Evolutionary conservation across 2,797 vertebrate genomes (phyloP), one percentile per base, ranked within the genome.

Genomic region (Lepilemur ruficaudatus): DNA sequence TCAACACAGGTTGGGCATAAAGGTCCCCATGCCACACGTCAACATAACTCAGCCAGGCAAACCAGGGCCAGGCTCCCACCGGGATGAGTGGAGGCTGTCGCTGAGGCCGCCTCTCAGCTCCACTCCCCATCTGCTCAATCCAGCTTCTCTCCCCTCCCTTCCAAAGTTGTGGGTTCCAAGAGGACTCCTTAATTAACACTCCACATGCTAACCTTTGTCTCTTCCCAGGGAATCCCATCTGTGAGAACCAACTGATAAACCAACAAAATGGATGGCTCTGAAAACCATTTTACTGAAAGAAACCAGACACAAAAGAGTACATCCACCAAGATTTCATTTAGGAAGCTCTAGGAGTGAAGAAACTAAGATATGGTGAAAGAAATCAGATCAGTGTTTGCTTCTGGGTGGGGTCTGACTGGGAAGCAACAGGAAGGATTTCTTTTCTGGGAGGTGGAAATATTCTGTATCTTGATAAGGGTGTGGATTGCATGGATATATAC

Each of bases 231-330:
- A 92, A 81, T 46, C 59, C 72, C 76, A 88, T 38, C 52, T 95
- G 41, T 32, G 76, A 89, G 76, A 90, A 80, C 75, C 81, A 10
- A 65, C 81, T 14, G 90, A 95, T 65, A 83, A 96, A 76, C 41
- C 28, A 23, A 65, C 32, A 63, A 81, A 87, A 63, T 35, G 35
- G 38, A 18, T 38, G 50, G 63, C 15, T 32, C 67, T 91, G 32
- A 73, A 65, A 94, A 69, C 25, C 52, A 70, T 30, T 95, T 79
- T 48, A 79, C 46, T 30, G 28, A 67, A 86, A 93, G 80, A 87
- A 93, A 63, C 9, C 52, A 88, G 76, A 50, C 32, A 80, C 52
- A 67, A 79, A 95, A n/a, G 75, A 59, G 20, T 23, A 20, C n/a
- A 46, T 57, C 30, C 46, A 35, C 55, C 46, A 22, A 43, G 63